phyloP scores from a whole-genome alignment of 2,797 vertebrate species.

The Halcyon smyrnensis region DNA sequence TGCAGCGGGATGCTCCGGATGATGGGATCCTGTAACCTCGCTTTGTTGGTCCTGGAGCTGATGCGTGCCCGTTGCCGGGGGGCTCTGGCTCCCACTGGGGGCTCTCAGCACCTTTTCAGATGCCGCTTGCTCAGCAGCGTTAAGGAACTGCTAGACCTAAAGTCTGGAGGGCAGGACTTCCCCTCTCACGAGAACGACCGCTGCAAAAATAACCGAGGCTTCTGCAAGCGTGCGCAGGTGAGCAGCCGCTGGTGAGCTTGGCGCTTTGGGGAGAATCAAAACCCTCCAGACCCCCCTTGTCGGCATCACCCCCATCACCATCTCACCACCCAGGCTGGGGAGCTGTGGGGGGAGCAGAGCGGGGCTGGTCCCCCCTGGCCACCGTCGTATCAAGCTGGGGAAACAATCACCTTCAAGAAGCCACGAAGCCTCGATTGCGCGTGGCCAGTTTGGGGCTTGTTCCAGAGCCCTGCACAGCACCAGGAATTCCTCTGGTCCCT shows the following conservation, averaged over 20 bases:
- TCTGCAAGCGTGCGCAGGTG: not conserved
- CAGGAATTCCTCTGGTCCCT: rapidly evolving
- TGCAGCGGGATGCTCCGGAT: not conserved
- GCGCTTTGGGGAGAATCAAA: rapidly evolving
- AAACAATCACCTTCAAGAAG: rapidly evolving
- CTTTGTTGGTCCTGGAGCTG: rapidly evolving
- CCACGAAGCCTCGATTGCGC: rapidly evolving
- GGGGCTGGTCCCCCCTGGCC: rapidly evolving
- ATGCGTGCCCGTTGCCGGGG: rapidly evolving
- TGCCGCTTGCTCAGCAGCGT: not conserved
- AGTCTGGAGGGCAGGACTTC: not conserved
- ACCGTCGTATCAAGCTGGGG: rapidly evolving
- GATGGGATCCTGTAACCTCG: not conserved
- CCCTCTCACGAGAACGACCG: not conserved
- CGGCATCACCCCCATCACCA: rapidly evolving
- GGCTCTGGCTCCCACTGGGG: rapidly evolving
- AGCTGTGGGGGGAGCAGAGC: not conserved
- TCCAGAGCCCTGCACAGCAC: rapidly evolving
- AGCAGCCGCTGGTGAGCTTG: rapidly evolving
- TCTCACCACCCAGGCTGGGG: not conserved
- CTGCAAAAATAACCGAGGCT: rapidly evolving
- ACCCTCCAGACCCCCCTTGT: not conserved
- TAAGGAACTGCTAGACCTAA: rapidly evolving
- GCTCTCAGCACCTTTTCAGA: not conserved
- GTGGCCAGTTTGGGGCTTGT: not conserved